phyloP scores from a whole-genome alignment of 2,888 invertebrate genomes.

The Melieria omissa region DNA sequence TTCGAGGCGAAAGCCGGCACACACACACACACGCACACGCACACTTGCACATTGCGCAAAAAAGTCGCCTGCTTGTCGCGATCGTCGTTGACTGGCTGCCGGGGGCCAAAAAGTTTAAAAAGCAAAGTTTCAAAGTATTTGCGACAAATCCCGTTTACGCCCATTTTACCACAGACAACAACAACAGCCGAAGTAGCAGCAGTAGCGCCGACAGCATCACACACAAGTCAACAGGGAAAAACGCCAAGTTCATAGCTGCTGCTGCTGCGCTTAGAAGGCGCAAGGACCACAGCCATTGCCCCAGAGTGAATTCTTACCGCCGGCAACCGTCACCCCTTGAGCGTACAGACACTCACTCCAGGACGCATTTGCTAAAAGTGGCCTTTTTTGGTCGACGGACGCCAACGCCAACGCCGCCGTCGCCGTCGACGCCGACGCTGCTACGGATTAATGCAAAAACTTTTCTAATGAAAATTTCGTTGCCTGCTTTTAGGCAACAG shows the following conservation, averaged over 20 bases:
- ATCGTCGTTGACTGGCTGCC: neutral
- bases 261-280: neutral
- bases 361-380: neutral
- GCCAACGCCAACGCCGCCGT: neutral
- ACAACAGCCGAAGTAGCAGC: conserved; percentile 4
- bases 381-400: neutral
- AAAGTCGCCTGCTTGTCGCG: neutral
- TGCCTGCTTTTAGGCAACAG: conserved; percentile 35
- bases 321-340: neutral
- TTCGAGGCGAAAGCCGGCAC: conserved; percentile 1
- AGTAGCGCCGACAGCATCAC: neutral
- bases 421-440: neutral
- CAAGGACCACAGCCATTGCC: neutral
- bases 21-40: neutral
- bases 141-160: conserved; percentile 38
- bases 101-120: conserved; percentile 9
- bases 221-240: neutral
- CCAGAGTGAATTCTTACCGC: neutral
- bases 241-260: neutral
- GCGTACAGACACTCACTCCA: neutral
- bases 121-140: conserved; percentile 36
- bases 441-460: conserved; percentile 31
- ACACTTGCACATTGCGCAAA: neutral
- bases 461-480: conserved; percentile 36
- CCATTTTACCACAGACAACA: conserved; percentile 25